Conservation (phyloP, 2,888 invertebrate species). For the Lomographa bimaculata region DNA sequence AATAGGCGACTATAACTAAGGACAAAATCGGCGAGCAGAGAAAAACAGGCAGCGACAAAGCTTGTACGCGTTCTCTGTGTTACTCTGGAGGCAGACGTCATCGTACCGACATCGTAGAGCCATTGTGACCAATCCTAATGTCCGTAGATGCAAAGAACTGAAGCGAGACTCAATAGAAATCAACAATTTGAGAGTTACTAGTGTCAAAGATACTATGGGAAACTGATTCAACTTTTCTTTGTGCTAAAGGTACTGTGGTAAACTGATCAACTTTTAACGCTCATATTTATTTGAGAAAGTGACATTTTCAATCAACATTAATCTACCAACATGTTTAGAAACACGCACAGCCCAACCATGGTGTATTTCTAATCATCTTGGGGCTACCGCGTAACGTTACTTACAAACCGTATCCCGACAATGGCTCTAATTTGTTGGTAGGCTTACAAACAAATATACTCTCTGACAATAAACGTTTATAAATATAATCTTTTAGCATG, state of each 20-base stretch:
- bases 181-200: too few species aligned
- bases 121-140: not conserved
- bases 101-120: constrained; percentile 3
- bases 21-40: not conserved
- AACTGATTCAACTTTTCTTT: too few species aligned
- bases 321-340: constrained; percentile 3
- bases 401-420: not conserved
- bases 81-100: not conserved
- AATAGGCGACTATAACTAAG: not conserved
- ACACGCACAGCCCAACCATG: constrained; percentile 3
- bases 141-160: too few species aligned
- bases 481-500: constrained; percentile 6
- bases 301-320: too few species aligned
- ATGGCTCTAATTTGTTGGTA: constrained; percentile 2
- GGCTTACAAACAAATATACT: constrained; percentile 6
- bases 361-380: constrained; percentile 2
- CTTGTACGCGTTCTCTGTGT: constrained; percentile 1
- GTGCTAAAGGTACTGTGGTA: too few species aligned
- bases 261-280: too few species aligned
- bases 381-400: not conserved
- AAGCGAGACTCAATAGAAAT: too few species aligned
- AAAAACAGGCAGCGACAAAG: not conserved
- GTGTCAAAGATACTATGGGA: too few species aligned
- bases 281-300: too few species aligned
- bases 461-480: constrained; percentile 1